Conservation (phyloP, 2,888 invertebrate species). For the Sycophila texana region DNA sequence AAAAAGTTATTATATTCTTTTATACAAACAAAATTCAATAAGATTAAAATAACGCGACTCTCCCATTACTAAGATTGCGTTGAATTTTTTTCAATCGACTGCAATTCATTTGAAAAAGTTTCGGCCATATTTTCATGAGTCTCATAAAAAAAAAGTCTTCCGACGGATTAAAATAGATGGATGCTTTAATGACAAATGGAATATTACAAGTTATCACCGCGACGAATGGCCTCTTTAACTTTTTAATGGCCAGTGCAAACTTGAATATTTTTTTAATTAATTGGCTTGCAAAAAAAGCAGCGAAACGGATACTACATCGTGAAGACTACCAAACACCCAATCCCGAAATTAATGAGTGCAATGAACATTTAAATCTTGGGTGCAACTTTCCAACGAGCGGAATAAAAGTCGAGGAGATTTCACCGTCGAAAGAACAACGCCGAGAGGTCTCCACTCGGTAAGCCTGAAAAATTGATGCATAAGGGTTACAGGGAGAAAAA, state of each 20-base stretch:
- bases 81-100: background rate
- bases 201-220: too few relatives aligned
- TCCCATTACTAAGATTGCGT: background rate
- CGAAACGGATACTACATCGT: too few relatives aligned
- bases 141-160: too few relatives aligned
- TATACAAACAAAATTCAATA: too few relatives aligned
- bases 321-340: too few relatives aligned
- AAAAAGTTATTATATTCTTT: too few relatives aligned
- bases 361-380: background rate
- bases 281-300: background rate
- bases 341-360: too few relatives aligned
- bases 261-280: slow-evolving; percentile 34
- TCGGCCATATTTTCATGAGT: too few relatives aligned
- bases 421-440: background rate
- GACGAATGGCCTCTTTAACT: slow-evolving; percentile 1
- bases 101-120: too few relatives aligned
- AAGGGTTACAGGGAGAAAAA: background rate
- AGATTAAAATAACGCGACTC: too few relatives aligned
- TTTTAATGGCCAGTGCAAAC: background rate
- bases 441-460: background rate
- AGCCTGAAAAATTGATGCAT: slow-evolving; percentile 20
- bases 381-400: slow-evolving; percentile 3
- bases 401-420: background rate
- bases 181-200: too few relatives aligned
- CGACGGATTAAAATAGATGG: too few relatives aligned